Evolutionary conservation across 2,797 vertebrate genomes (phyloP).

Genomic region (Aotus griseimembra): DNA sequence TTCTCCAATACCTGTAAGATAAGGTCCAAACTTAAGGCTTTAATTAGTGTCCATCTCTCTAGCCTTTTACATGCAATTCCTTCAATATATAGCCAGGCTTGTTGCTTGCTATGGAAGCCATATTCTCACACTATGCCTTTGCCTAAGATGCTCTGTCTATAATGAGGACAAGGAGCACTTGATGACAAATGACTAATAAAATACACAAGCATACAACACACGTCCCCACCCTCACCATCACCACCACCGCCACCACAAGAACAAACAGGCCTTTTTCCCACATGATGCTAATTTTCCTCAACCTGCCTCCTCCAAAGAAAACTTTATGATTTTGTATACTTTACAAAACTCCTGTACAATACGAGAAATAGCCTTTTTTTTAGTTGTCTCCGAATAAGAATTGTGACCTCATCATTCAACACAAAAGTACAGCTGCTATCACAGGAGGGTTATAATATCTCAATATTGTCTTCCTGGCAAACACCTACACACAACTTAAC

Average conservation of each 20-base stretch:
- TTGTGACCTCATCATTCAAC: slow-evolving; percentile 37
- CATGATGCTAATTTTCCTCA: not conserved
- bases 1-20: not conserved
- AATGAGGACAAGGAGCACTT: slow-evolving; percentile 24
- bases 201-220: slow-evolving; percentile 18
- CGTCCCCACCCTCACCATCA: not conserved
- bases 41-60: not conserved
- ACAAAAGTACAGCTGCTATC: slow-evolving; percentile 41
- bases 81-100: not conserved
- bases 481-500: not conserved
- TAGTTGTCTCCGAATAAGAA: slow-evolving; percentile 31
- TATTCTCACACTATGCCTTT: not conserved
- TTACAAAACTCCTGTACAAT: not conserved
- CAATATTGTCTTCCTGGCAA: not conserved
- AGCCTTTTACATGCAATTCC: not conserved
- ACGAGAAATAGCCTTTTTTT: not conserved
- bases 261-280: not conserved
- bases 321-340: not conserved
- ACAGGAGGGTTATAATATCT: not conserved
- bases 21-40: not conserved
- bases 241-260: not conserved
- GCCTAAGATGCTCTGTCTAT: not conserved
- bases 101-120: not conserved
- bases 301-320: slow-evolving; percentile 19
- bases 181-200: slow-evolving; percentile 67